These are phyloP conservation scores for Epizoanthus stellaris DNA, from an alignment of 92 coral and sea anemone genomes.

Conservation along the genomic window DNA sequence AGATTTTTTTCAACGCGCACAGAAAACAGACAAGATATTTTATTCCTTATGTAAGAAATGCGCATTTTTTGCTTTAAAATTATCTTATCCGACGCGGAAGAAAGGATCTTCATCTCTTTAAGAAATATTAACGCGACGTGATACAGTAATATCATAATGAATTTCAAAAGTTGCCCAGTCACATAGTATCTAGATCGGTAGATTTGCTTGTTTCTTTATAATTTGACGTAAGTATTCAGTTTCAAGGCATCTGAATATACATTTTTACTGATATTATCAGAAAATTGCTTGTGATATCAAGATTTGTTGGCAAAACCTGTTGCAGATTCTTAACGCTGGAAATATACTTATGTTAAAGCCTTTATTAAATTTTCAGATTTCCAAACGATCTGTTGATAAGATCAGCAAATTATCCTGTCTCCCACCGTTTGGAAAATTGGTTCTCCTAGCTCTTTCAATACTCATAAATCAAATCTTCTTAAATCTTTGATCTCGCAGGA, in stretches of 20 bases:
- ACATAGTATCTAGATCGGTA: constrained; percentile 13
- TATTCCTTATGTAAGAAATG: neutral
- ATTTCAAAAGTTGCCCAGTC: constrained; percentile 23
- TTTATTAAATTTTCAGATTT: constrained; percentile 46
- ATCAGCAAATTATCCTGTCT: constrained; percentile 49
- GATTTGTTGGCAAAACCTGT: constrained; percentile 40
- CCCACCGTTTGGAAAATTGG: constrained; percentile 47
- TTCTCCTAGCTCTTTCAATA: constrained; percentile 31
- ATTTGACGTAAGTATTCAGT: constrained; percentile 17
- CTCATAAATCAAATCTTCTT: constrained; percentile 46
- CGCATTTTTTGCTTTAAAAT: neutral
- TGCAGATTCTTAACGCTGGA: constrained; percentile 38
- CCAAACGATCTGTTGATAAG: constrained; percentile 40
- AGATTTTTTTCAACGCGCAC: neutral
- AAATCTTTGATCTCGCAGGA: constrained; percentile 17
- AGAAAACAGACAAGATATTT: constrained; percentile 7
- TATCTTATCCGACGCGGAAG: neutral
- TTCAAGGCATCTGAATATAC: constrained; percentile 1
- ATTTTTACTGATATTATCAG: constrained; percentile 34
- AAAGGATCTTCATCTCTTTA: neutral
- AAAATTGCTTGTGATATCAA: constrained; percentile 43
- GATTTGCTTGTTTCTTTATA: constrained; percentile 24
- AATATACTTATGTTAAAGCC: constrained; percentile 41
- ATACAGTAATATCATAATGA: constrained; percentile 47
- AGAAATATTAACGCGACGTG: constrained; percentile 1